These are phyloP conservation scores for Harpegnathos saltator DNA, from an alignment of 1,140 invertebrate species.

Conservation along the genomic window DNA sequence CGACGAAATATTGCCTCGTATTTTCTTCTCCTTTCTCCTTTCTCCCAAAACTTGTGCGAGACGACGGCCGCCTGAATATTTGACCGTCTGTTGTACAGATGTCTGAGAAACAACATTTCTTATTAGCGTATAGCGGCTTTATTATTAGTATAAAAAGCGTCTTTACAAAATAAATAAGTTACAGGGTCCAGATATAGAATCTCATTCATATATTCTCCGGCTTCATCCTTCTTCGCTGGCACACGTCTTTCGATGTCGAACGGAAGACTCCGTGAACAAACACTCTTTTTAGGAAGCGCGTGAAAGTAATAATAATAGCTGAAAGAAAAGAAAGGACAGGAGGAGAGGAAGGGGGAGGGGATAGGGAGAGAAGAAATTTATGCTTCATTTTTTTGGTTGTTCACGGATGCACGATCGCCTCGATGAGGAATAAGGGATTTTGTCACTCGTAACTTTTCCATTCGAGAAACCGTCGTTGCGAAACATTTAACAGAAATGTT, in stretches of 20 bases:
- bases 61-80: no score
- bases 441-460: constrained; percentile 6
- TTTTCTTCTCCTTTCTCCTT: no score
- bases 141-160: constrained; percentile 86
- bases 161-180: constrained; percentile 86
- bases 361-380: no score
- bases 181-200: constrained; percentile 75
- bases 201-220: constrained; percentile 11
- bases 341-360: no score
- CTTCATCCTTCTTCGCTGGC: neutral
- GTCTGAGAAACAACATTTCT: constrained; percentile 4
- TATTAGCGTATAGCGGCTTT: constrained; percentile 80
- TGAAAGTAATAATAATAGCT: constrained; percentile 7
- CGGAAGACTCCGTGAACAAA: constrained; percentile 26
- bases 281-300: constrained; percentile 29
- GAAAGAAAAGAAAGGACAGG: constrained; percentile 7
- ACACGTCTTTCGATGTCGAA: constrained; percentile 31
- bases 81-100: no score
- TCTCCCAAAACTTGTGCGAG: no score
- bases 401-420: constrained; percentile 44
- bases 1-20: no score
- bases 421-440: constrained; percentile 30
- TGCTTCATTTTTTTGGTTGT: neutral
- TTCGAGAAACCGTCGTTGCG: constrained; percentile 13
- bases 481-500: constrained; percentile 49